Percentiles rank a stretch among this genome's conserved stretches.
Evolutionary conservation across 1,140 invertebrate genomes (phyloP).

Genomic region (Zaprionus ghesquierei): DNA sequence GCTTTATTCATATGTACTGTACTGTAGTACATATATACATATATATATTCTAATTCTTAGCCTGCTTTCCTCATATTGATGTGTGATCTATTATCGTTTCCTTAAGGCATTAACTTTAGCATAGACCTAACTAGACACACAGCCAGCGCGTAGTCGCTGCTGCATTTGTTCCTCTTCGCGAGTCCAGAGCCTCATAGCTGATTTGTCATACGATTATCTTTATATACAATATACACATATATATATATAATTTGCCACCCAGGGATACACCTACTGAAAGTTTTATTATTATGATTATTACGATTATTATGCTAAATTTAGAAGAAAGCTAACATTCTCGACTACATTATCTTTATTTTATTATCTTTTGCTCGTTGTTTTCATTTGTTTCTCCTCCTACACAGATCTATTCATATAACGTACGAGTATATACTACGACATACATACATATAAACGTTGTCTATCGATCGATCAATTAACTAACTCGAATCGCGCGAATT

Average conservation of each 20-base stretch:
- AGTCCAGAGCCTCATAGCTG: background rate
- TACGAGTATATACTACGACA: background rate
- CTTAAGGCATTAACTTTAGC: constrained; percentile 15
- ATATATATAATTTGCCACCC: constrained; percentile 20
- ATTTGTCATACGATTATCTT: background rate
- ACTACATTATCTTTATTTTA: background rate
- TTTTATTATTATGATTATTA: constrained; percentile 31
- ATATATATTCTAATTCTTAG: background rate
- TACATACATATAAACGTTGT: background rate
- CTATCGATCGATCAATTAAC: background rate
- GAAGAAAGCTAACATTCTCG: background rate
- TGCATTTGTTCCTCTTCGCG: background rate
- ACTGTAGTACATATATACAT: no score
- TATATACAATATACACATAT: background rate
- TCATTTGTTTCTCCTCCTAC: background rate
- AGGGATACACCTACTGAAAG: constrained; percentile 21
- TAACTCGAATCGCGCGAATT: background rate
- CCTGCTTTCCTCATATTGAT: constrained; percentile 15
- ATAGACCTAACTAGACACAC: background rate
- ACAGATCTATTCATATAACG: background rate
- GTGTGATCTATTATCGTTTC: constrained; percentile 33
- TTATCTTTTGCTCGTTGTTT: background rate
- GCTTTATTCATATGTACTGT: no score
- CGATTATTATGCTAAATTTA: constrained; percentile 23
- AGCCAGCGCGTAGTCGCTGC: background rate